A percentile compares a stretch with the other conserved stretches of the same genome.
Evolutionary conservation across 2,113 vertebrate genomes (phyloP).

Genomic region (Gymnorhina tibicen): DNA sequence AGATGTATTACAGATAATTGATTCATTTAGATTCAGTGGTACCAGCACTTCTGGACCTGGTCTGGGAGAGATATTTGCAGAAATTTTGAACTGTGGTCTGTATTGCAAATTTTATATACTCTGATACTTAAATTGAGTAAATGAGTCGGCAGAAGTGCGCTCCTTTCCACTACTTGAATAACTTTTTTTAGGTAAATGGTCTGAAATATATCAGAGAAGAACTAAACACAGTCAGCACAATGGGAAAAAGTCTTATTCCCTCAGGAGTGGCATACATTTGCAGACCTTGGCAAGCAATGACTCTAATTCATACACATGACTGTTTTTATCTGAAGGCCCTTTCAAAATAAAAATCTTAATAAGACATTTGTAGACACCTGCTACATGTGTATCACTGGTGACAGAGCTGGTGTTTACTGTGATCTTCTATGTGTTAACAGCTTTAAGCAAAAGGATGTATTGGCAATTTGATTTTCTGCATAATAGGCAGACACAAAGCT

Average conservation of each 20-base stretch:
- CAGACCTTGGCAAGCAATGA: not conserved
- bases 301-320: not conserved
- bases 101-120: not conserved
- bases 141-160: not conserved
- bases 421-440: slow-evolving; percentile 25
- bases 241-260: not conserved
- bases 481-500: slow-evolving; percentile 35
- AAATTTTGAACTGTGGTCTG: not conserved
- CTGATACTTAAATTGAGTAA: not conserved
- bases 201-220: not conserved
- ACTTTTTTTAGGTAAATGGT: not conserved
- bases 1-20: not conserved
- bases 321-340: slow-evolving; percentile 18
- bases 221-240: not conserved
- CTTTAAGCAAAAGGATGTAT: slow-evolving; percentile 38
- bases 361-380: slow-evolving; percentile 40
- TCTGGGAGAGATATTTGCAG: not conserved
- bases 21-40: not conserved
- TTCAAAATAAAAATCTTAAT: slow-evolving; percentile 37
- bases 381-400: not conserved
- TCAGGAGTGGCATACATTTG: not conserved
- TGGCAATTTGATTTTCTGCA: slow-evolving; percentile 41
- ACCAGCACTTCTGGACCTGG: not conserved
- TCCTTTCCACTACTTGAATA: not conserved
- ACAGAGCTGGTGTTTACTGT: slow-evolving; percentile 7